Conservation (phyloP, 2,888 invertebrate genomes). For the Melieria crassipennis region DNA sequence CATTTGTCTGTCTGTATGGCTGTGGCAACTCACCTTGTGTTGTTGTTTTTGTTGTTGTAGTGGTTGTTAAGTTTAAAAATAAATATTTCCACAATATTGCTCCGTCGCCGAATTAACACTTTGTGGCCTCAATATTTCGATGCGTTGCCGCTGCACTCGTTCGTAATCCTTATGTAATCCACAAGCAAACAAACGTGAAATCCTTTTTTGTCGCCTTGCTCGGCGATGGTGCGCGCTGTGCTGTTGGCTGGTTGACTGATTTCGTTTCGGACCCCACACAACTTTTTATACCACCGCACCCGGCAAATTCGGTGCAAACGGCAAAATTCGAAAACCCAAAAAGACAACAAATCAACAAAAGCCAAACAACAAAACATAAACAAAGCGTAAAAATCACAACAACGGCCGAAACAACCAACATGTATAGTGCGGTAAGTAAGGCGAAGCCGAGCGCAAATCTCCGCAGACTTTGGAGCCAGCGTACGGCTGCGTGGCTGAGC, state of each 20-base stretch:
- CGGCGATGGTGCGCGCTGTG: constrained; percentile 34
- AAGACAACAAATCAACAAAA: constrained; percentile 13
- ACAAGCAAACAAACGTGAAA: constrained; percentile 28
- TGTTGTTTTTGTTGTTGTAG: constrained; percentile 4
- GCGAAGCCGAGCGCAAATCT: too few species aligned
- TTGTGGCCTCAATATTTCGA: neutral
- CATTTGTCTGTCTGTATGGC: constrained; percentile 11
- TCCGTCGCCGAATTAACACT: neutral
- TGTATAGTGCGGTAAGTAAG: too few species aligned
- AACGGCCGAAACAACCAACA: constrained; percentile 3
- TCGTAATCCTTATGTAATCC: constrained; percentile 52
- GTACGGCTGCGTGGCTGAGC: too few species aligned
- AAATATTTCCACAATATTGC: constrained; percentile 4
- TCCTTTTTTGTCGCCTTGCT: constrained; percentile 48
- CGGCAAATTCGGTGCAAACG: constrained; percentile 67
- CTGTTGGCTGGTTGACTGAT: constrained; percentile 58
- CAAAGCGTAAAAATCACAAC: neutral
- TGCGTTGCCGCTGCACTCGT: constrained; percentile 25
- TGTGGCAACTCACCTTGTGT: constrained; percentile 8
- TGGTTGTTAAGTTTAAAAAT: constrained; percentile 13
- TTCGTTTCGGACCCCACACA: constrained; percentile 50
- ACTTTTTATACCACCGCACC: constrained; percentile 54
- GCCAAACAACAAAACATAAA: constrained; percentile 5
- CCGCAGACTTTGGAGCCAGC: too few species aligned
- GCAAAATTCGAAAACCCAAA: constrained; percentile 65